Base-by-base conservation (phyloP, 2,797 vertebrate species). In the Poecile montanus region DNA sequence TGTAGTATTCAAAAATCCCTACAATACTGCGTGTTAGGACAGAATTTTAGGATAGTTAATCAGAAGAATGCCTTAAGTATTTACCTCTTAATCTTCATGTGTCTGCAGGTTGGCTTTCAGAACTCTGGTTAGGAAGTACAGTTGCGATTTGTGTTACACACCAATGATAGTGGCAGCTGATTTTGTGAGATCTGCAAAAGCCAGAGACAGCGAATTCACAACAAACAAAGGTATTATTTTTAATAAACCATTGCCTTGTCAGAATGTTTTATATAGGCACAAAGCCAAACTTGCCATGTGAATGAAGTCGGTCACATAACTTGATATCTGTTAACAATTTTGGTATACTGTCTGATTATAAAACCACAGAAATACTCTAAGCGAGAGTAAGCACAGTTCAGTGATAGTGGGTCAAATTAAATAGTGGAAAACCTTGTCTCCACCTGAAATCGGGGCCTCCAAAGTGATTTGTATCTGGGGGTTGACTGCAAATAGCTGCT, bases 131-230 rank as follows among this genome's bases (percentile, higher is more conserved):
- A 98, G 99, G 94, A 99, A 98, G 87, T 99, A 99, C 93, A 82
- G 92, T 89, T 99, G 99, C 42, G 99, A 99, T 91, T 96, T 99
- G 58, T 99, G 99, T 97, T 99, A 99, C 82, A 99, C 99, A 11
- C 99, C 99, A 16, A 99, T 99, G 99, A 99, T 99, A 56, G 98
- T 99, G 77, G 99, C 99, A 25, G 97, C 98, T 58, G 99, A 99
- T 97, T 99, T 99, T 96, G 97, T 99, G 97, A 98, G 98, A 91
- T 99, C 99, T 72, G 91, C 98, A 76, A 99, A 99, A 98, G 99
- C 99, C 89, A 98, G 99, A 98, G 98, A 99, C 98, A 99, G 98
- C 54, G 99, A 99, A 98, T 99, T 99, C 97, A 99, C 99, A 26
- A 99, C 99, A 65, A 99, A 98, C 88, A 97, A 97, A 96, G 97